phyloP scores from a whole-genome alignment of 2,113 vertebrate species.

The Sphyrna mokarran region DNA sequence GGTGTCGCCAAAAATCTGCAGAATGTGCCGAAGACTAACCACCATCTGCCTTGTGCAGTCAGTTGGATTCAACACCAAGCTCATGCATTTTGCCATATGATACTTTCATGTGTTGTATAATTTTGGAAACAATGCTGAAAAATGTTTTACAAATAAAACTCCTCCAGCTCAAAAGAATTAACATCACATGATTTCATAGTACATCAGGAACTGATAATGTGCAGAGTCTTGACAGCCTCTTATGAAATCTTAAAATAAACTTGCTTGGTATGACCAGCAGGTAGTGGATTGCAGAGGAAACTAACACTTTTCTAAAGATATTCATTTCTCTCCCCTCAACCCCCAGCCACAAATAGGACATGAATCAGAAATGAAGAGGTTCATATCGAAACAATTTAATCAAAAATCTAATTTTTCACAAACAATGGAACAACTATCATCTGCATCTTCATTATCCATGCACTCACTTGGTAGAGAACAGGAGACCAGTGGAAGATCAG shows the following conservation, averaged over 20 bases:
- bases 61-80: background rate
- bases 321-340: background rate
- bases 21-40: background rate
- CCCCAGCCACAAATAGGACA: background rate
- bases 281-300: background rate
- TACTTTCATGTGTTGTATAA: background rate
- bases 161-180: background rate
- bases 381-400: background rate
- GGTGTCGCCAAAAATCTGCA: background rate
- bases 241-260: background rate
- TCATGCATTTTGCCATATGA: background rate
- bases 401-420: background rate
- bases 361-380: background rate
- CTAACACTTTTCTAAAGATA: background rate
- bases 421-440: background rate
- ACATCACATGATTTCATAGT: background rate
- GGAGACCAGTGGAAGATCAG: background rate
- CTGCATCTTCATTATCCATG: background rate
- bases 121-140: background rate
- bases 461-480: background rate
- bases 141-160: slow-evolving; percentile 18
- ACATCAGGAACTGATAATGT: slow-evolving; percentile 24
- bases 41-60: background rate
- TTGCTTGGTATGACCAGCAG: background rate
- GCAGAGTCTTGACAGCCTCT: background rate